Conservation (phyloP, 2,888 invertebrate genomes). For the Petrophora chlorosata region DNA sequence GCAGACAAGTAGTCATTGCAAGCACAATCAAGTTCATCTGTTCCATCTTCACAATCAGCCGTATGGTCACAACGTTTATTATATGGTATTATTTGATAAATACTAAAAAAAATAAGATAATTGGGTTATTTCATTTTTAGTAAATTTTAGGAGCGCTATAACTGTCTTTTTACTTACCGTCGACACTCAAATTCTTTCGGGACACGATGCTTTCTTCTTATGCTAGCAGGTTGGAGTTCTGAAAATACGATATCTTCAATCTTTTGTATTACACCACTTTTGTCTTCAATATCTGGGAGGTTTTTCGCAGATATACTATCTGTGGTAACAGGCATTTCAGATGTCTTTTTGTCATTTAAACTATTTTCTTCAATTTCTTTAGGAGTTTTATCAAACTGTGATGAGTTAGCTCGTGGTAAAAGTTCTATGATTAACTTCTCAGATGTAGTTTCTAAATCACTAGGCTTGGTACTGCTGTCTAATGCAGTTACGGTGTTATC, state of each 20-base stretch:
- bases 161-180: constrained; percentile 54
- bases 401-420: constrained; percentile 20
- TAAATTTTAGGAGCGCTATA: neutral
- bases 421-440: constrained; percentile 43
- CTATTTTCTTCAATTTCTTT: constrained; percentile 21
- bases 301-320: constrained; percentile 34
- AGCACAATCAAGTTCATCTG: constrained; percentile 89
- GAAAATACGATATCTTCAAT: constrained; percentile 54
- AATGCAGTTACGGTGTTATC: constrained; percentile 1
- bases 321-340: constrained; percentile 3
- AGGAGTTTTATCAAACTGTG: neutral
- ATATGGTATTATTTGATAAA: constrained; percentile 85
- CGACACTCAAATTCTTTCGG: constrained; percentile 71
- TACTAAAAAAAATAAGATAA: constrained; percentile 70
- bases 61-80: constrained; percentile 86
- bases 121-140: too few species aligned
- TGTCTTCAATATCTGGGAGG: constrained; percentile 41
- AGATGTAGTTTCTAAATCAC: constrained; percentile 34
- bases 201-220: constrained; percentile 55
- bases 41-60: constrained; percentile 92
- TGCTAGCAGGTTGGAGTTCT: constrained; percentile 63
- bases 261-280: constrained; percentile 41
- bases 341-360: constrained; percentile 17
- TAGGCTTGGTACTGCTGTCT: constrained; percentile 2
- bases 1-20: constrained; percentile 87